Conservation (phyloP, 1,140 invertebrate genomes). For the Adelges cooleyi region DNA sequence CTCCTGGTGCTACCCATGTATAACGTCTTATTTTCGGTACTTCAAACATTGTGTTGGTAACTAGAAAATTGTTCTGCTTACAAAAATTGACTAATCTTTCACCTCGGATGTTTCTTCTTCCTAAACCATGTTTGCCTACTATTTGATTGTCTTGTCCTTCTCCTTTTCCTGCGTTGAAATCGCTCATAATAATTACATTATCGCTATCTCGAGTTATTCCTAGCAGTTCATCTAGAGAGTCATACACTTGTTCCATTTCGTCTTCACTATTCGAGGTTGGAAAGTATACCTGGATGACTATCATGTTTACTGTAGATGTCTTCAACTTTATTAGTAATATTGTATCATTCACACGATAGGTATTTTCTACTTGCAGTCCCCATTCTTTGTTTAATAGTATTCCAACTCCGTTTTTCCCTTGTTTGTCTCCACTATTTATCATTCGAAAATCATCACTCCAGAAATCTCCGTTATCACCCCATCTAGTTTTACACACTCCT, state of each 20-base stretch:
- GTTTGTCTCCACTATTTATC: too few species aligned
- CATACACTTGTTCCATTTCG: slow-evolving; percentile 7
- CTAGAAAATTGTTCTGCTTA: slow-evolving; percentile 6
- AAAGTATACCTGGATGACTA: too few species aligned
- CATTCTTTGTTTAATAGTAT: neutral
- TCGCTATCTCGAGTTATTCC: neutral
- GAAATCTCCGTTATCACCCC: neutral
- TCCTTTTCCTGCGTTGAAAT: slow-evolving; percentile 19
- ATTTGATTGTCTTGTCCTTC: neutral
- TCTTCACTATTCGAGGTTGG: slow-evolving; percentile 7
- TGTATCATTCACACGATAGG: neutral
- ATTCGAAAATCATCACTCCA: neutral
- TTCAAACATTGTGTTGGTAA: slow-evolving; percentile 36
- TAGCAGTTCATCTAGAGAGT: neutral
- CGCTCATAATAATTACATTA: slow-evolving; percentile 22
- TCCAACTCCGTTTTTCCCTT: neutral
- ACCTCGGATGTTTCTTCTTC: neutral
- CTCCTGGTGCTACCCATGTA: slow-evolving; percentile 36
- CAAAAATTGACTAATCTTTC: neutral
- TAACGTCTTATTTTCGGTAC: slow-evolving; percentile 34
- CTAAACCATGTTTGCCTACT: too few species aligned
- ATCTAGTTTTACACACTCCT: slow-evolving; percentile 22
- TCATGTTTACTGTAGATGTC: neutral
- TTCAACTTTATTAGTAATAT: neutral
- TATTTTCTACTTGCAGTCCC: neutral